Evolutionary conservation across 1,140 invertebrate genomes (phyloP), one percentile per base, ranked within the genome.

Genomic region (Palaemon carinicauda): DNA sequence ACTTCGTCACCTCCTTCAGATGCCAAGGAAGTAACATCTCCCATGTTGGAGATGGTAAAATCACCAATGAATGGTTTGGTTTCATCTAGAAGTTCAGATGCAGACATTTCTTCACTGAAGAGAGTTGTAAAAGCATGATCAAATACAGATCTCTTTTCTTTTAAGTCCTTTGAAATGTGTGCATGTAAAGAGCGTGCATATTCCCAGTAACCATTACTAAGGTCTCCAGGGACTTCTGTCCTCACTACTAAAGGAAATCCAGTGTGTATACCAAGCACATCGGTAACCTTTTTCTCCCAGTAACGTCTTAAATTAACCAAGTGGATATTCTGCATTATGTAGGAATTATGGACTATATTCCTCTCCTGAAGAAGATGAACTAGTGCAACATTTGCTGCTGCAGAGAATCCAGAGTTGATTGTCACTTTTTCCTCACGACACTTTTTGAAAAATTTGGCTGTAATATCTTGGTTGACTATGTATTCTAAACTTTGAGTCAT

Each of bases 371-470:
- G n/a, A 19, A 83, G 17, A 50, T 83, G 71, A 21, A 83, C 82
- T 29, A 83, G 1, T n/a, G 71, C 21, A 19, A 31, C 82, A 53
- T 56, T 60, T 9, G 33, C 14, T 9, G 65, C 24, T 0, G 82
- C 82, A 17, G 33, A 21, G n/a, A 83, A 54, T 4, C 50, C 82
- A 60, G 65, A 74, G 53, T 83, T 53, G 33, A 77, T 73, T 0
- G 82, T 83, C 2, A 83, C 73, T 75, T 52, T 52, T 33, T 75
- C 73, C 41, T 83, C 53, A 21, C 51, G 71, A 54, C 82, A 83
- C 31, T 56, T 56, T 3, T 41, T 74, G 15, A 83, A 56, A 53
- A 83, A 83, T 7, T 15, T 50, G 21, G 71, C n/a, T 29, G 52
- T 83, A 1, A 52, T 77, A 3, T 83, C 73, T 24, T n/a, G 14